Conservation (phyloP, 2,113 vertebrate species). For the Triplophysa dalaica region DNA sequence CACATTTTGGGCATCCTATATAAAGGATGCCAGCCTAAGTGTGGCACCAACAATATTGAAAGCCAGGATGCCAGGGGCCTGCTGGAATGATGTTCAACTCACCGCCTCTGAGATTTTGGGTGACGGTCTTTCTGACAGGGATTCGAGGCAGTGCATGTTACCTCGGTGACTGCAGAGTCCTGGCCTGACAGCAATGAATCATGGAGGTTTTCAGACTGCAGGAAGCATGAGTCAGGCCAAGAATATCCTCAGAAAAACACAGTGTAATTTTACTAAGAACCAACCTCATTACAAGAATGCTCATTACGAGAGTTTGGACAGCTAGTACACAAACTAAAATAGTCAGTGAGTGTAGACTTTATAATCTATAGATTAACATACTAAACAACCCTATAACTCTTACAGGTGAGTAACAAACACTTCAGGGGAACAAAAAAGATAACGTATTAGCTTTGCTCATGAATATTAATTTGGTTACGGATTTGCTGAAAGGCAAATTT, state of each 20-base stretch:
- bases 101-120: not conserved
- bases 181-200: conserved; percentile 39
- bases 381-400: not conserved
- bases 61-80: not conserved
- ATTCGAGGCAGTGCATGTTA: conserved; percentile 3
- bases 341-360: not conserved
- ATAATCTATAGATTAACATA: not conserved
- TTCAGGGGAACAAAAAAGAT: too few relatives aligned
- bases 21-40: not conserved
- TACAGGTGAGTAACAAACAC: not conserved
- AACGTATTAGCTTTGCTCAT: too few relatives aligned
- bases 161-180: not conserved
- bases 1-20: not conserved
- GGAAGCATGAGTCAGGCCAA: conserved; percentile 29
- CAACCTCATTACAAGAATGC: not conserved
- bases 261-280: not conserved
- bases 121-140: conserved; percentile 32
- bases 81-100: not conserved
- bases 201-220: conserved; percentile 20
- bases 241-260: conserved; percentile 23
- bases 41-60: not conserved
- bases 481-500: too few relatives aligned
- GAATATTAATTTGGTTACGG: too few relatives aligned
- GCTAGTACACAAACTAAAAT: not conserved
- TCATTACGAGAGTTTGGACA: not conserved